Evolutionary conservation across 2,888 invertebrate species (phyloP), one percentile per base, ranked within the genome.

Genomic region (Lochmaea capreae): DNA sequence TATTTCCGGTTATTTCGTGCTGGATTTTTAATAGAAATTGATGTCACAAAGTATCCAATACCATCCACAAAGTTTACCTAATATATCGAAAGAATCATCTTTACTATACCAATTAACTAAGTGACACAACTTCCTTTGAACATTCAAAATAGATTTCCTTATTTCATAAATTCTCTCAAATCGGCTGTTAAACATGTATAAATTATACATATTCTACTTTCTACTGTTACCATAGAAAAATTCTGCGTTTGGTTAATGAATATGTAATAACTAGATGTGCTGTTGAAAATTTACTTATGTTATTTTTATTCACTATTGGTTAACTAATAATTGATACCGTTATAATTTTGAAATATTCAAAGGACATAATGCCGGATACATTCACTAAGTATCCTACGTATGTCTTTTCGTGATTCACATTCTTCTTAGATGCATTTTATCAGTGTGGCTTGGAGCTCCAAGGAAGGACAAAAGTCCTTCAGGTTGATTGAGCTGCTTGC

Each of bases 81-180:
- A 61, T 61, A 39, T 12, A 61, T 39, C 39, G 61, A 59, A 12
- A 22, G 33, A 33, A 12, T 22, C 59, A 59, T 59, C 59, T 58
- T 26, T 26, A 12, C 12, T 26, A 33, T n/a, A 52, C 52, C n/a
- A 10, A 59, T 59, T 59, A 59, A 10, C 57, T 12, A 22, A 57
- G 22, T 18, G 22, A 57, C 22, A 57, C 18, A 18, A 22, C 59
- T 59, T 26, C 59, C 26, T 59, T 59, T 26, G 59, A 33, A 26
- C 59, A 8, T 14, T 14, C n/a, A 33, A 61, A 61, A 61, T 39
- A 59, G 61, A 39, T 61, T 61, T 61, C 61, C 61, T 14, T 61
- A 61, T 61, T 33, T 33, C 39, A 33, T 61, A 39, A 33, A 39
- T 61, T 39, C 3, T 33, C 14, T 39, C 33, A 33, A 39, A 61